These are phyloP conservation scores for Leucoraja ocellata DNA, from an alignment of 2,797 vertebrate species.

Conservation along the genomic window DNA sequence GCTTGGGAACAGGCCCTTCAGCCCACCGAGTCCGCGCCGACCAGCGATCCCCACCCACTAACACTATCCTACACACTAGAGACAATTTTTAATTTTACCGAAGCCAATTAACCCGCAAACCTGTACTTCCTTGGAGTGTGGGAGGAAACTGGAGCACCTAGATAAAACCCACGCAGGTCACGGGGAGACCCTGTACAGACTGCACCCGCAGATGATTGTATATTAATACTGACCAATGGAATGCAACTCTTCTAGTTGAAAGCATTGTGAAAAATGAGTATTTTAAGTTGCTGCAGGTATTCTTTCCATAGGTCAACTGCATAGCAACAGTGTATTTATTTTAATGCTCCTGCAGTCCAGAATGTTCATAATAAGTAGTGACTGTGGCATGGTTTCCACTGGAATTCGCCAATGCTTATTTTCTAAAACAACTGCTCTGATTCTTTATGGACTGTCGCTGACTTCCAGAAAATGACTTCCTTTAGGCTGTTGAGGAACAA, in stretches of 20 bases:
- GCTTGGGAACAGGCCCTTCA: too few relatives aligned
- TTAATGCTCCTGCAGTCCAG: slow-evolving; percentile 10
- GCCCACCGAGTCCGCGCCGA: too few relatives aligned
- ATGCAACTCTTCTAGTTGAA: neutral
- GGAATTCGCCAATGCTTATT: neutral
- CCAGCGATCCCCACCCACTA: too few relatives aligned
- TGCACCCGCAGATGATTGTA: neutral
- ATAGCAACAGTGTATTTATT: neutral
- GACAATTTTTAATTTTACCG: too few relatives aligned
- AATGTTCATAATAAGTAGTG: neutral
- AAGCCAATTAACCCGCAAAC: too few relatives aligned
- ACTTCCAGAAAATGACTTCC: neutral
- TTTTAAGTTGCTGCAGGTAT: neutral
- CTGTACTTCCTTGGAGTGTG: too few relatives aligned
- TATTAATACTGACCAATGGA: neutral
- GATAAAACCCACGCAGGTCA: too few relatives aligned
- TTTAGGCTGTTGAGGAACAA: neutral
- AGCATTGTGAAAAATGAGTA: neutral
- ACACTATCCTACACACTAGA: too few relatives aligned
- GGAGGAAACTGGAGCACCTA: too few relatives aligned
- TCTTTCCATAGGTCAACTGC: too few relatives aligned
- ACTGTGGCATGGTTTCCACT: neutral
- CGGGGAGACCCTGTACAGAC: too few relatives aligned
- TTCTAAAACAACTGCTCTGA: neutral
- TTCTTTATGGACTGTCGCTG: neutral